A percentile compares a stretch with the other conserved stretches of the same genome.
phyloP scores from a whole-genome alignment of 2,113 vertebrate species.

The Callionymus lyra region DNA sequence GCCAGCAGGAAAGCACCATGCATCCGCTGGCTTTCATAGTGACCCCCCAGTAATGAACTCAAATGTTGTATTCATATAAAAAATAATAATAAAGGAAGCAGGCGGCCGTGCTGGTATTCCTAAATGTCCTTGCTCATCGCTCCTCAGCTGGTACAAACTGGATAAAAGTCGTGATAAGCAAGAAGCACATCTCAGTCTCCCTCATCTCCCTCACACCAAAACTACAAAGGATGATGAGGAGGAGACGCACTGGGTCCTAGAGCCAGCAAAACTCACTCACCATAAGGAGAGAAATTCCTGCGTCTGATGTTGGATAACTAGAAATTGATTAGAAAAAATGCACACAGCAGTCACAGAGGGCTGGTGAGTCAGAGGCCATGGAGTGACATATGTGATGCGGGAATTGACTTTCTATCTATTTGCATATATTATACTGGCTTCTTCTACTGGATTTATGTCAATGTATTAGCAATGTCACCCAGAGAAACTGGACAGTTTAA shows the following conservation, averaged over 20 bases:
- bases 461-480: too few relatives aligned
- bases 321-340: too few relatives aligned
- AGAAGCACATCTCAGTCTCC: slow-evolving; percentile 51
- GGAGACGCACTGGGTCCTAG: slow-evolving; percentile 63
- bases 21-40: slow-evolving; percentile 16
- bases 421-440: too few relatives aligned
- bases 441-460: too few relatives aligned
- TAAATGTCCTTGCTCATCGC: slow-evolving; percentile 20
- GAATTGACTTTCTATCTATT: too few relatives aligned
- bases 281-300: slow-evolving; percentile 1
- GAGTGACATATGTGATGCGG: too few relatives aligned
- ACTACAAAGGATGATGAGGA: slow-evolving; percentile 54
- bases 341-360: too few relatives aligned
- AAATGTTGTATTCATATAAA: neutral
- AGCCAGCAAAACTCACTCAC: slow-evolving; percentile 23
- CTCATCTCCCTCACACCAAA: slow-evolving; percentile 38
- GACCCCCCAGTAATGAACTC: neutral
- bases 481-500: too few relatives aligned
- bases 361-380: too few relatives aligned
- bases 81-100: neutral
- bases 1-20: slow-evolving; percentile 16
- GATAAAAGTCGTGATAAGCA: slow-evolving; percentile 56
- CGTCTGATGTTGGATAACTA: too few relatives aligned
- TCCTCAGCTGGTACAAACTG: slow-evolving; percentile 29
- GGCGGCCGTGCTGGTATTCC: slow-evolving; percentile 11